phyloP scores from a whole-genome alignment of 2,113 vertebrate species.

The Rhizomys pruinosus region DNA sequence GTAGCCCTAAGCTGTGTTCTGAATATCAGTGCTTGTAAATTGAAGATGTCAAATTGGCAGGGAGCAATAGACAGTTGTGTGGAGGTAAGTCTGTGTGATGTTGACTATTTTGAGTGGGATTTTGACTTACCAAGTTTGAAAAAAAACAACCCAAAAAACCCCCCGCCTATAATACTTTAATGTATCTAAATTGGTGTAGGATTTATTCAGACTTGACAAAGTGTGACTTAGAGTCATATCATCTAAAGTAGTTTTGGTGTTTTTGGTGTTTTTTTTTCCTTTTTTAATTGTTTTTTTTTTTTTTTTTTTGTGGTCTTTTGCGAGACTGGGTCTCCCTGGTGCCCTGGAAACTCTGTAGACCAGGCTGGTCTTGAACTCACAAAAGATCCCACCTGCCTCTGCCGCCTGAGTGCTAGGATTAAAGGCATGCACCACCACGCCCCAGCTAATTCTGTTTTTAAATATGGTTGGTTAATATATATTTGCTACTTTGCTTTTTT shows the following conservation, averaged over 20 bases:
- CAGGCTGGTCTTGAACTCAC: too few relatives aligned
- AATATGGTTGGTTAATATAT: not conserved
- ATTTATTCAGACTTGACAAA: not conserved
- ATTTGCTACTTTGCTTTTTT: not conserved
- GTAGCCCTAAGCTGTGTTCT: constrained; percentile 92
- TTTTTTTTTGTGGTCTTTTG: too few relatives aligned
- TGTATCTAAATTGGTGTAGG: not conserved
- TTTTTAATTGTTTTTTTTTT: too few relatives aligned
- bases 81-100: constrained; percentile 87
- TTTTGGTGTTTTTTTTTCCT: constrained; percentile 28
- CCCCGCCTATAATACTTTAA: too few relatives aligned
- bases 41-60: constrained; percentile 94
- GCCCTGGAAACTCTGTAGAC: too few relatives aligned
- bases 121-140: not conserved
- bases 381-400: too few relatives aligned
- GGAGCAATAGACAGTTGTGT: constrained; percentile 93
- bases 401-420: too few relatives aligned
- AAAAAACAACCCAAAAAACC: too few relatives aligned
- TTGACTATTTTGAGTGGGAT: not conserved
- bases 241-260: constrained; percentile 18
- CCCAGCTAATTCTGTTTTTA: constrained; percentile 28
- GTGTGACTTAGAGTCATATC: not conserved
- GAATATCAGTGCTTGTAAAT: constrained; percentile 94
- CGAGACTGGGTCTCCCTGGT: too few relatives aligned
- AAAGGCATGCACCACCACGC: too few relatives aligned